Evolutionary conservation across 2,888 invertebrate genomes (phyloP), one percentile per base, ranked within the genome.

Genomic region (Sisyra terminalis): DNA sequence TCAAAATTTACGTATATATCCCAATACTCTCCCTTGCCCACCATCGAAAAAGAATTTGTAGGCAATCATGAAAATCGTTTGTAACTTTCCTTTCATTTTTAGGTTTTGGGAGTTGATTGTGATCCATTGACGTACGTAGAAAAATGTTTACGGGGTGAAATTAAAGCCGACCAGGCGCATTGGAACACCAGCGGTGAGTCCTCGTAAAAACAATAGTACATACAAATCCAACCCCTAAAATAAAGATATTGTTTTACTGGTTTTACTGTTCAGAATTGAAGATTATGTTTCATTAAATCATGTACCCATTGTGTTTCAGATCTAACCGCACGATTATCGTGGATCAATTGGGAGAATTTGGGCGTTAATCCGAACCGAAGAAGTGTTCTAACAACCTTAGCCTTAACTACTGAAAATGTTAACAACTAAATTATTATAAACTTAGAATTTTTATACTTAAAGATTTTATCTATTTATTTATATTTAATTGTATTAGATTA

Each of bases 291-390:
- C 24, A 24, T 24, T 24, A n/a, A 36, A 11, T 15, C 9, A 14
- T 36, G 5, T 10, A 8, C 9, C 24, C 46, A n/a, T 46, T 46
- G 46, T 46, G 44, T 64, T 59, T 2, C 66, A 97, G 97, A 97
- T 74, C 67, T 98, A 50, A 93, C 96, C 1, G 96, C 97, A 0
- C 71, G 97, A 44, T 68, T 98, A 18, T 93, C 93, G 0, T 98
- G 97, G 97, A 96, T 98, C 53, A 94, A 96, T 57, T 98, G 97
- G 97, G 92, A 94, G 61, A 93, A 92, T 58, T 71, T 98, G 2
- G 97, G 97, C 1, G 90, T 96, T 3, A 88, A 85, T 57, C 90
- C 90, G 2, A 86, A 85, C 45, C 69, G 89, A 40, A 70, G 90
- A 51, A 87, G 86, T 46, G 73, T 87, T 5, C 67, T 89, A 2